A percentile compares a stretch with the other conserved stretches of the same genome.
Conservation (phyloP, 2,113 vertebrate species). For the Sinocyclocheilus anshuiensis region DNA sequence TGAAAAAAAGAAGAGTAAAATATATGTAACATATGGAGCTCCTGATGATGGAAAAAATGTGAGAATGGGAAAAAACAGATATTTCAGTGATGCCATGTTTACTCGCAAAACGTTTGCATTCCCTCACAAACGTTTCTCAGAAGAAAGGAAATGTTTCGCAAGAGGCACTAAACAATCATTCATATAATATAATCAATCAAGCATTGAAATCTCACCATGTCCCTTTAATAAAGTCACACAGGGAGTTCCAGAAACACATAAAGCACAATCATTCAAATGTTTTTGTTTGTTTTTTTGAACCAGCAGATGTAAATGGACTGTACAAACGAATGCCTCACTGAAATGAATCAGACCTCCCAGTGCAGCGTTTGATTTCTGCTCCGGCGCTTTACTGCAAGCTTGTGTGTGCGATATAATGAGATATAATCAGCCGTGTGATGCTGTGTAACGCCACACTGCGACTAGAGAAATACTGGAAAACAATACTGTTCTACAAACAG, state of each 20-base stretch:
- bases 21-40: too few relatives aligned
- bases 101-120: too few relatives aligned
- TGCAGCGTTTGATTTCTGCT: background rate
- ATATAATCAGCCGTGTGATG: background rate
- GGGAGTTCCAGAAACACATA: background rate
- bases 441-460: background rate
- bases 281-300: background rate
- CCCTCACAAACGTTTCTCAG: too few relatives aligned
- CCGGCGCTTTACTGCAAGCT: background rate
- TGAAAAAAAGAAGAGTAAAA: too few relatives aligned
- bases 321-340: background rate
- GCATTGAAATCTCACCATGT: background rate
- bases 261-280: background rate
- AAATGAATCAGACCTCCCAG: background rate
- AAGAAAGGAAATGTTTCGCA: too few relatives aligned
- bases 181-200: background rate
- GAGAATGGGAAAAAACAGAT: too few relatives aligned
- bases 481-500: background rate
- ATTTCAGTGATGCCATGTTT: too few relatives aligned
- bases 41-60: too few relatives aligned
- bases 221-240: background rate
- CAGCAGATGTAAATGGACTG: background rate
- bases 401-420: background rate
- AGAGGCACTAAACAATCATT: background rate
- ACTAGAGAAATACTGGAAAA: background rate